Evolutionary conservation across 2,888 invertebrate genomes (phyloP), one percentile per base, ranked within the genome.

Genomic region (Brachyptera risi): DNA sequence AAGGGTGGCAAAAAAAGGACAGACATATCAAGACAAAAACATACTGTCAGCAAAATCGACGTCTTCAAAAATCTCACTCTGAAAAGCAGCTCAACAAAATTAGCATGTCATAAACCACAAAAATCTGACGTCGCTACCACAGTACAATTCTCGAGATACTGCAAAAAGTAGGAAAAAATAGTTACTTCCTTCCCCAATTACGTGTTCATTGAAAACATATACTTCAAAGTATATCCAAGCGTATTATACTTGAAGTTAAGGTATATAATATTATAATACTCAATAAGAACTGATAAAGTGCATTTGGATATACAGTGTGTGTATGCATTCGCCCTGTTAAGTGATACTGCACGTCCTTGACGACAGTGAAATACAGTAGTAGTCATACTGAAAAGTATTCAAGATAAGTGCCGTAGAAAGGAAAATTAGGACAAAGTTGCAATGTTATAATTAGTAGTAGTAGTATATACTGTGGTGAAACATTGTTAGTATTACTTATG

Each of bases 341-440:
- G 31, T 58, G 44, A 62, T 51, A 61, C 58, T 58, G 56, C 63
- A 60, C 58, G 60, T 56, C 62, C 50, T 62, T 56, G 62, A 64
- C 60, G 60, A 66, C 63, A 65, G 63, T 60, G 64, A 63, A 63
- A 62, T 64, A 65, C 65, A 65, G 57, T 61, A 65, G 44, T 26
- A n/a, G 63, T n/a, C 37, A 60, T 65, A 65, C 49, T 59, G 60
- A 64, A 62, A n/a, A 63, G 63, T 63, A 63, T 61, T 60, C 60
- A 65, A 76, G 75, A 75, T 74, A 74, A 73, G 82, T 83, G 82
- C 82, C 82, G 82, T 82, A 82, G 77, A 82, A 82, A 82, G 75
- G 75, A 75, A 82, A 81, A 80, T 82, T 73, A 82, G 35, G 79
- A 74, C 65, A 63, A 61, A 58, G 58, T 60, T 51, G 40, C 44